These are phyloP conservation scores for Gadus chalcogrammus DNA, from an alignment of 2,113 vertebrate species.

Conservation along the genomic window DNA sequence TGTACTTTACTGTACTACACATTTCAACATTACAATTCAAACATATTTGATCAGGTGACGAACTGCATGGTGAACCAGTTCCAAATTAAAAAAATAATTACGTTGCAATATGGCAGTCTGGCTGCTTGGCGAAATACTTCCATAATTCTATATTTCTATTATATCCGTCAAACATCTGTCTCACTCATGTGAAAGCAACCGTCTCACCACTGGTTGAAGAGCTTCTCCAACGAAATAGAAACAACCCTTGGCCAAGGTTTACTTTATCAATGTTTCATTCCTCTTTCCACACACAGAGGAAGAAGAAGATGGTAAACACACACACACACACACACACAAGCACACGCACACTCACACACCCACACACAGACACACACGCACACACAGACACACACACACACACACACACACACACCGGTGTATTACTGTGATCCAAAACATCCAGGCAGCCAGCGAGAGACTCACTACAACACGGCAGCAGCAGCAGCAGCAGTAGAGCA, in stretches of 20 bases:
- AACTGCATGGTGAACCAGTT: no score
- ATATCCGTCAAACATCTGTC: neutral
- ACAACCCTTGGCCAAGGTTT: slow-evolving; percentile 54
- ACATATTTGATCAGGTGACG: no score
- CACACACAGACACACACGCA: slow-evolving; percentile 16
- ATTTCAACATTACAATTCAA: no score
- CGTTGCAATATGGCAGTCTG: neutral
- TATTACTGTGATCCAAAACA: slow-evolving; percentile 2
- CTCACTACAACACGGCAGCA: no score
- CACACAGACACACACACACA: slow-evolving; percentile 19
- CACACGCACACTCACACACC: slow-evolving; percentile 19
- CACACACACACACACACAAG: slow-evolving; percentile 15
- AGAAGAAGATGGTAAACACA: slow-evolving; percentile 44
- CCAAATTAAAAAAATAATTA: no score
- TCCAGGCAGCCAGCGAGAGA: no score
- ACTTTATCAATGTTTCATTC: slow-evolving; percentile 61
- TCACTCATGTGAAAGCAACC: slow-evolving; percentile 45
- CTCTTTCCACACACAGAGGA: slow-evolving; percentile 46
- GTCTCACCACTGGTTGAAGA: slow-evolving; percentile 66
- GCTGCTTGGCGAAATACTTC: neutral
- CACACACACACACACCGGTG: slow-evolving; percentile 13
- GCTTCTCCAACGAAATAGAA: slow-evolving; percentile 54
- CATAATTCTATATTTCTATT: no score
- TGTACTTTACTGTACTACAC: no score
- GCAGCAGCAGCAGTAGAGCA: neutral